Evolutionary conservation across 2,888 invertebrate species (phyloP).

Genomic region (Germaria angustata): DNA sequence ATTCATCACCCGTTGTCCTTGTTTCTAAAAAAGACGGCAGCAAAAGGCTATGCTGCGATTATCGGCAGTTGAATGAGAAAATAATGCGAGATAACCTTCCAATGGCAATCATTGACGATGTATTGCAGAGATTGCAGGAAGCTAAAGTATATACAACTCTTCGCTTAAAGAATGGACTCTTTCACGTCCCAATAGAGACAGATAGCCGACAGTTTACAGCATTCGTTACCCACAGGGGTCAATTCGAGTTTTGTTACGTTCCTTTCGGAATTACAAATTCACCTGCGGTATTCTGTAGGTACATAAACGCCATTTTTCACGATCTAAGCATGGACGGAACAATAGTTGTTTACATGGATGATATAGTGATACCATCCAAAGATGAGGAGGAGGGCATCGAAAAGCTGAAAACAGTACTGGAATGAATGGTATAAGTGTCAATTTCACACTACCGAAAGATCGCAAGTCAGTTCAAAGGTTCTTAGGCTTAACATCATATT

Average conservation of each 20-base stretch:
- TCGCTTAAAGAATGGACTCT: neutral
- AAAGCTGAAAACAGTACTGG: no score
- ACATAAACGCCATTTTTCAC: no score
- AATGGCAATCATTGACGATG: no score
- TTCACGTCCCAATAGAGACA: no score
- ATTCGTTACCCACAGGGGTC: no score
- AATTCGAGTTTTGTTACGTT: neutral
- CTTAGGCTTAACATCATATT: neutral
- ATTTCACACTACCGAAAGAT: neutral
- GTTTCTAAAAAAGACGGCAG: constrained; percentile 28
- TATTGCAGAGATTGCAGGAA: neutral
- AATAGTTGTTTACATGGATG: no score
- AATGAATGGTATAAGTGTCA: neutral
- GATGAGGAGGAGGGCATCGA: no score
- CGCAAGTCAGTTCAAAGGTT: neutral
- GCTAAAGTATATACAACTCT: neutral
- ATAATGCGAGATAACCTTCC: neutral
- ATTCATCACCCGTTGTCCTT: no score
- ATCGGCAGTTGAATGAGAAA: neutral
- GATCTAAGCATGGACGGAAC: no score
- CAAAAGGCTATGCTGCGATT: neutral
- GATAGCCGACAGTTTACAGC: no score
- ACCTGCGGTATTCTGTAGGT: no score
- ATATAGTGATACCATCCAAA: no score
- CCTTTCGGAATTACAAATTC: constrained; percentile 1